Percentiles rank a stretch among this genome's conserved stretches.
These are phyloP conservation scores for Brachirus orientalis DNA, from an alignment of 2,113 vertebrate genomes.

Conservation along the genomic window DNA sequence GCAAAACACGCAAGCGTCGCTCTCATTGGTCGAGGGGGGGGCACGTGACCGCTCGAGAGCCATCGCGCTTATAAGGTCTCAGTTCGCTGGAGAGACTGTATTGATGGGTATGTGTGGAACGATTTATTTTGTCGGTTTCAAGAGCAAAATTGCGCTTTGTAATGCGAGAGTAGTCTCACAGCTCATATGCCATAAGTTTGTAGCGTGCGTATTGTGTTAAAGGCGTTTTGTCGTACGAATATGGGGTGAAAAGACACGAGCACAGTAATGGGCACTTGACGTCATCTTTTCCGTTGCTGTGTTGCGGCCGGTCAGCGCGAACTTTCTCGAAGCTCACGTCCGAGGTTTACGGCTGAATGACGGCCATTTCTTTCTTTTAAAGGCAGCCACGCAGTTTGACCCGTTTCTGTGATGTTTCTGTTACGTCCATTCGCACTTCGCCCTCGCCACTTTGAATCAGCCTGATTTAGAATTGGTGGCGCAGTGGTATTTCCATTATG, in stretches of 20 bases:
- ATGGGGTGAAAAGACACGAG: slow-evolving; percentile 14
- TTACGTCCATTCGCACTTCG: background rate
- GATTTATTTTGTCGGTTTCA: slow-evolving; percentile 23
- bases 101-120: slow-evolving; percentile 64
- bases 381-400: background rate
- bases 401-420: background rate
- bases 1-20: slow-evolving; percentile 75
- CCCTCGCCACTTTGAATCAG: slow-evolving; percentile 12
- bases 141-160: slow-evolving; percentile 18
- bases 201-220: background rate
- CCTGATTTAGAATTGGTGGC: slow-evolving; percentile 65
- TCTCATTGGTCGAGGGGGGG: slow-evolving; percentile 66
- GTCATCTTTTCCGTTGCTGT: slow-evolving; percentile 82
- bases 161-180: background rate
- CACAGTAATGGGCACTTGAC: slow-evolving; percentile 74
- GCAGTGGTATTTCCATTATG: slow-evolving; percentile 82
- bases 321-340: slow-evolving; percentile 78
- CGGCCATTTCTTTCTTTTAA: background rate
- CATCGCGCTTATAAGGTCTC: slow-evolving; percentile 66
- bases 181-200: background rate
- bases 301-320: slow-evolving; percentile 78
- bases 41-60: slow-evolving; percentile 71
- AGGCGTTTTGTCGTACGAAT: background rate
- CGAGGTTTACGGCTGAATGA: slow-evolving; percentile 7
- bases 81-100: slow-evolving; percentile 65